These are phyloP conservation scores for Drosophila mayaguana DNA, from an alignment of 2,888 invertebrate species.

Conservation along the genomic window DNA sequence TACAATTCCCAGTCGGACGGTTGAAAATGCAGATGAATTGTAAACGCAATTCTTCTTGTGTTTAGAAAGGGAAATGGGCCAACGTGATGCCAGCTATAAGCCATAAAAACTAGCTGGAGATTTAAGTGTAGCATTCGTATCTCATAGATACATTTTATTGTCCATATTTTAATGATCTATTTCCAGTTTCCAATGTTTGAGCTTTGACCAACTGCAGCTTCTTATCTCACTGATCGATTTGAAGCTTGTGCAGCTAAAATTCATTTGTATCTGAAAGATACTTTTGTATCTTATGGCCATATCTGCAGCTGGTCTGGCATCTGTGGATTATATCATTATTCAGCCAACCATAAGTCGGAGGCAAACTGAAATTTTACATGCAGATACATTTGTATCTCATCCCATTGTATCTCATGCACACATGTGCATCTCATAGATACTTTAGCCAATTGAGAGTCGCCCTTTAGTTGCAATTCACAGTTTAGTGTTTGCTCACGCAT, in stretches of 20 bases:
- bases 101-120: background rate
- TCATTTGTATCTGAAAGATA: background rate
- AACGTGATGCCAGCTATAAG: background rate
- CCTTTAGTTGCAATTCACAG: constrained; percentile 62
- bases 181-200: background rate
- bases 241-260: background rate
- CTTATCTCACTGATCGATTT: background rate
- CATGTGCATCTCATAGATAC: constrained; percentile 29
- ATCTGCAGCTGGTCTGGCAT: no score
- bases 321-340: no score
- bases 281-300: no score
- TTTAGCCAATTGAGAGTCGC: constrained; percentile 19
- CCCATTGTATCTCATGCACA: background rate
- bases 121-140: background rate
- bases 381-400: constrained; percentile 16
- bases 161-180: background rate
- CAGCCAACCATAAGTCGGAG: background rate
- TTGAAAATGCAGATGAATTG: background rate
- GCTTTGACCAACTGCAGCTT: background rate
- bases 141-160: background rate
- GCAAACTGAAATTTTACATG: background rate
- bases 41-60: background rate
- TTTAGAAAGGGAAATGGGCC: background rate
- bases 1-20: background rate
- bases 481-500: constrained; percentile 50